Evolutionary conservation across 2,888 invertebrate species (phyloP), one percentile per base, ranked within the genome.

Genomic region (Eucriotettix oculatus): DNA sequence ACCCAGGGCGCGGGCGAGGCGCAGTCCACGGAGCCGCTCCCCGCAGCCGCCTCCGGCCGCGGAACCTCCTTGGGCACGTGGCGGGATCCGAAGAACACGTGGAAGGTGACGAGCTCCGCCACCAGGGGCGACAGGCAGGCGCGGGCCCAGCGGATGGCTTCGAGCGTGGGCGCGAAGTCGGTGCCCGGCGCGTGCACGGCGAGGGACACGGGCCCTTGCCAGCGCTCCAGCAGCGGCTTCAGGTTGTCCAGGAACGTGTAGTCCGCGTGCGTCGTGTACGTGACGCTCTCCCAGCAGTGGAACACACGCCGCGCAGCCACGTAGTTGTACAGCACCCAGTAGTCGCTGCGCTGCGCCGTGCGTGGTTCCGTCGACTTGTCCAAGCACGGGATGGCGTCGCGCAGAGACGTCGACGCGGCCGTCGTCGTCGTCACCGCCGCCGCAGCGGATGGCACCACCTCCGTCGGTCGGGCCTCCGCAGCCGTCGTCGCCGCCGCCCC

Each of bases 251-350:
- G 80, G 76, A 92, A 94, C 67, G 91, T 90, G 75, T 84, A 90
- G 69, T 93, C 93, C 9, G 90, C 91, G 73, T 94, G 94, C 14
- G 94, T 94, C 44, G 93, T 91, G 70, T 93, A 92, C 1, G 94
- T 94, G 65, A 94, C 81, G 66, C 85, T 85, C 74, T 91, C 90
- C 74, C 89, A 86, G 74, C 92, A 92, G 69, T 77, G 78, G 57
- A 86, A 72, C 54, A 76, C 72, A 68, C 83, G 83, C 64, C 71
- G 72, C 62, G 84, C 83, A 52, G 81, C 80, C 65, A 91, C 82
- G 71, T 87, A 92, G 76, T 93, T 92, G 74, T 90, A 87, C 63
- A 93, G 76, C 67, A 92, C 90, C 91, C 91, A 92, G 72, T 86
- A 92, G 68, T 87, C 86, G 17, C 88, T 88, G 1, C 87, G 81